Evolutionary conservation across 2,888 invertebrate species (phyloP).

Genomic region (Dicyrtoma fusca): DNA sequence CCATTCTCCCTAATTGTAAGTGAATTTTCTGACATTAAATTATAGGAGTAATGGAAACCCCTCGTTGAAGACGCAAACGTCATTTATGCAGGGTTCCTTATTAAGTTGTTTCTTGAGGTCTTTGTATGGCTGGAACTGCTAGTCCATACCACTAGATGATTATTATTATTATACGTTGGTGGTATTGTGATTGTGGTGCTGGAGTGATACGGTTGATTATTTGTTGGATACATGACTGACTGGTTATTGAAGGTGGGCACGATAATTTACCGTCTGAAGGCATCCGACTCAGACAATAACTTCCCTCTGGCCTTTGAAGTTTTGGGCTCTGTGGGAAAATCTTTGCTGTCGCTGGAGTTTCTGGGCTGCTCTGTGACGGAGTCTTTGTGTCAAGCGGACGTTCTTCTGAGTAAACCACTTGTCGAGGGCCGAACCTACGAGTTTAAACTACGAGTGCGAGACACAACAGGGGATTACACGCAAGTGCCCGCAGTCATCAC

Average conservation of each 20-base stretch:
- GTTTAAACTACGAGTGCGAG: slow-evolving; percentile 62
- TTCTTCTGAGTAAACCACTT: slow-evolving; percentile 74
- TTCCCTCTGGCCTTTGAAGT: slow-evolving; percentile 82
- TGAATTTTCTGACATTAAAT: no score
- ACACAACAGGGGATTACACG: slow-evolving; percentile 76
- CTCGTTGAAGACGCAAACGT: no score
- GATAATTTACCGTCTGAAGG: slow-evolving; percentile 83
- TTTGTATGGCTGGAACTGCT: no score
- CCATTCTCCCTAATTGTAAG: no score
- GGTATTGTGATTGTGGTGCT: no score
- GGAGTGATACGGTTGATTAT: neutral
- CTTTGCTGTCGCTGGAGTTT: slow-evolving; percentile 76
- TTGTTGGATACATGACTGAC: neutral
- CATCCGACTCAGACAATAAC: slow-evolving; percentile 84
- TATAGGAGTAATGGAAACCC: no score
- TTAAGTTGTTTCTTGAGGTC: no score
- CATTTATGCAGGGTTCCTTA: no score
- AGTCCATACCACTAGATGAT: no score
- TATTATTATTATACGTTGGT: no score
- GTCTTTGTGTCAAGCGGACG: slow-evolving; percentile 86
- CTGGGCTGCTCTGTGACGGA: slow-evolving; percentile 84
- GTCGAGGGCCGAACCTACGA: slow-evolving; percentile 63
- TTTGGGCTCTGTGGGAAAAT: slow-evolving; percentile 72
- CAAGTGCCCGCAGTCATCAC: slow-evolving; percentile 78
- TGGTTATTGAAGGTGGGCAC: slow-evolving; percentile 66